Percentiles rank a stretch among this genome's conserved stretches.
Conservation (phyloP, 2,113 vertebrate species). For the Sinocyclocheilus anophthalmus region DNA sequence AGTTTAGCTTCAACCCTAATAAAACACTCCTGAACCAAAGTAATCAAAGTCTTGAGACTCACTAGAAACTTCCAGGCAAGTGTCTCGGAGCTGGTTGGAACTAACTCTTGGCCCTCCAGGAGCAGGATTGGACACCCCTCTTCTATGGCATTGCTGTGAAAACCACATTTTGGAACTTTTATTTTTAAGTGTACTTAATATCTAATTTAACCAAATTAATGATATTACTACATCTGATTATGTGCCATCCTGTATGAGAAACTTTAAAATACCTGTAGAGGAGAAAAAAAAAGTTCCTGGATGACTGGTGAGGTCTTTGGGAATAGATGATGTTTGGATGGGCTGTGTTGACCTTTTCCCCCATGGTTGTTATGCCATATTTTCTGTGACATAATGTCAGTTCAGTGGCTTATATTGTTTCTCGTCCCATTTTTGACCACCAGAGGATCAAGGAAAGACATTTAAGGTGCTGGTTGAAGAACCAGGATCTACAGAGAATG, state of each 20-base stretch:
- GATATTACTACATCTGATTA: background rate
- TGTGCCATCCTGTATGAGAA: background rate
- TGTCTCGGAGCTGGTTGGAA: background rate
- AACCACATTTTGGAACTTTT: background rate
- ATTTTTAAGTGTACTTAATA: background rate
- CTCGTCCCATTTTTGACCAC: constrained; percentile 29
- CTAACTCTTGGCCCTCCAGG: background rate
- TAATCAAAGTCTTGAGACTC: background rate
- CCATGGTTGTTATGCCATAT: background rate
- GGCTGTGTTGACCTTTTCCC: background rate
- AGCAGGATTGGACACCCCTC: background rate
- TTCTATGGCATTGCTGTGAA: background rate
- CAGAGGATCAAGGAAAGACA: constrained; percentile 19
- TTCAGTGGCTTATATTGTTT: background rate
- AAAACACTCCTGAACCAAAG: background rate
- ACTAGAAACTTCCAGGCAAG: background rate
- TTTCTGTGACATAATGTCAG: background rate
- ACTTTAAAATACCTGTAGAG: constrained; percentile 15
- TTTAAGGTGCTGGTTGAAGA: constrained; percentile 57
- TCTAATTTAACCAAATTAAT: background rate
- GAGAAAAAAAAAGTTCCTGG: background rate
- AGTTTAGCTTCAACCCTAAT: background rate
- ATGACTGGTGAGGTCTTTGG: background rate
- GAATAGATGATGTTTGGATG: background rate
- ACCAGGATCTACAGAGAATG: constrained; percentile 43